Evolutionary conservation across 2,888 invertebrate species (phyloP), one percentile per base, ranked within the genome.

Genomic region (Ormyrus labotus): DNA sequence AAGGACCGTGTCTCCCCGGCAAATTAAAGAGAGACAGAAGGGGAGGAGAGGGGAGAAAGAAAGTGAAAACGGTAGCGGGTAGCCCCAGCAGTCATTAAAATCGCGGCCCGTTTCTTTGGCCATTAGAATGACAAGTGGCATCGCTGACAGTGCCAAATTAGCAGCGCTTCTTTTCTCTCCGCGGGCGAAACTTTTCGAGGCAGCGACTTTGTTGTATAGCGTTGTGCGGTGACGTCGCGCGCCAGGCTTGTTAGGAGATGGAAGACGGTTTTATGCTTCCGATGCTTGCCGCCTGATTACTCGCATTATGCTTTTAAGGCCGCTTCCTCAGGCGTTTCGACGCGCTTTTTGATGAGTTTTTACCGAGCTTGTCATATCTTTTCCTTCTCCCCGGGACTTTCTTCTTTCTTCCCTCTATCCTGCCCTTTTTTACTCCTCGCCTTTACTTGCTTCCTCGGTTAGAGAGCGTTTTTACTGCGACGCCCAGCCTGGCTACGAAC

Each of bases 81-180:
- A n/a, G 34, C 67, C 48, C 57, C 68, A 34, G 53, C 68, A 72
- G 78, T 87, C 88, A 87, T 88, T 88, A 87, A 88, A 88, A 87
- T 85, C 85, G 83, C 83, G 82, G 51, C 65, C 75, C 86, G 85
- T 85, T 85, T 87, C 87, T 87, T 85, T 86, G 85, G 86, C 87
- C 85, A 89, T 89, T 89, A 89, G 89, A 89, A 88, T 89, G 89
- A 89, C 88, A 89, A 88, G 89, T 88, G 87, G 87, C 85, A 84
- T 86, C 87, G 88, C 88, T 88, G 89, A 89, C 88, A 87, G 86
- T 87, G 88, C 89, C 87, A 89, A 89, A 89, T 89, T 89, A 89
- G 88, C 76, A 13, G 72, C 19, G 50, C 34, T 34, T 34, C 34
- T 34, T 34, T 34, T 34, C 34, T 34, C 4, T 34, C 34, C 34